Conservation (phyloP, 2,113 vertebrate species). For the Balaenoptera acutorostrata region DNA sequence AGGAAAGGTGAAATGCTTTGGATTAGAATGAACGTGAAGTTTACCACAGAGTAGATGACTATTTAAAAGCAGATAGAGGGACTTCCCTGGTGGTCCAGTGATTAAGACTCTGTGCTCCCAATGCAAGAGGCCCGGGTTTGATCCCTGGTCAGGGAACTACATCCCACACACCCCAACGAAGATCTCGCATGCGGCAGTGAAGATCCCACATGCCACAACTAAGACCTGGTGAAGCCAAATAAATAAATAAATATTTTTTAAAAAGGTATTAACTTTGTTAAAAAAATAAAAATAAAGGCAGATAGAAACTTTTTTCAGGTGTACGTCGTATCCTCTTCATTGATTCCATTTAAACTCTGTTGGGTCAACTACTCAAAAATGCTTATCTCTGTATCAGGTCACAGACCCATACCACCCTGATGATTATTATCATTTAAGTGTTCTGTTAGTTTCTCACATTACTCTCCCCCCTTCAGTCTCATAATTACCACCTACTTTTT, state of each 20-base stretch:
- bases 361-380: not conserved
- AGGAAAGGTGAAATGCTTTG: not conserved
- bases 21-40: not conserved
- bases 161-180: too few species aligned
- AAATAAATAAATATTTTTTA: too few species aligned
- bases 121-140: too few species aligned
- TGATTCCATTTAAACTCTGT: not conserved
- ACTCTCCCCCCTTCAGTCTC: not conserved
- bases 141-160: too few species aligned
- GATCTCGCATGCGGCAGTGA: too few species aligned
- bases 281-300: not conserved
- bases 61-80: not conserved
- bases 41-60: not conserved
- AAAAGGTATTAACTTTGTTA: too few species aligned
- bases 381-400: not conserved
- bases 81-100: too few species aligned
- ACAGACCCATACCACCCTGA: not conserved
- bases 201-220: too few species aligned
- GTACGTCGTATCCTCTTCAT: not conserved
- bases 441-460: conserved; percentile 6
- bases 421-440: not conserved
- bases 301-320: not conserved
- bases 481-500: not conserved
- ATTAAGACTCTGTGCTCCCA: too few species aligned
- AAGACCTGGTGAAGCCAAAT: too few species aligned